phyloP scores from a whole-genome alignment of 2,113 vertebrate species.

The Psophia crepitans region DNA sequence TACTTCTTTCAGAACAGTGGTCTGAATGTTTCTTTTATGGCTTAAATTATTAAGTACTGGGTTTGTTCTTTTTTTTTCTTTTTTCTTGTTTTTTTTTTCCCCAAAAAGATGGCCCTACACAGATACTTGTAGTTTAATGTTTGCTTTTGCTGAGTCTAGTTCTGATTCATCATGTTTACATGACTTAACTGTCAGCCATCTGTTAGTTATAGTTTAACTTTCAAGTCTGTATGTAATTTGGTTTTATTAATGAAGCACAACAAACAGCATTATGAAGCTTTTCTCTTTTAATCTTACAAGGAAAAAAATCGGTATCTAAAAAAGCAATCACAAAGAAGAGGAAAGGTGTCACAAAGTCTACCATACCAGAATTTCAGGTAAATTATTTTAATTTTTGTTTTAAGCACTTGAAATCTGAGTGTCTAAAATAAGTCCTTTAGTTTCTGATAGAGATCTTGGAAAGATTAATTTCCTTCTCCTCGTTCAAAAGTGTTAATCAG shows the following conservation, averaged over 20 bases:
- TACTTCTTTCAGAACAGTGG: not conserved
- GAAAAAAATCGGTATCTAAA: conserved; percentile 83
- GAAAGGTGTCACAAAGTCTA: conserved; percentile 74
- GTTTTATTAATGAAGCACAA: conserved; percentile 64
- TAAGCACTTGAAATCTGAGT: conserved; percentile 19
- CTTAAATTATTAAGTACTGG: not conserved
- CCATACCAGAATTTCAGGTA: conserved; percentile 91
- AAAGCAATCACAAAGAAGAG: conserved; percentile 81
- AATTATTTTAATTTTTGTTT: conserved; percentile 60
- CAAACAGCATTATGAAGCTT: conserved; percentile 71
- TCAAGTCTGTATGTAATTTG: conserved; percentile 60
- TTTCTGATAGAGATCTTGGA: not conserved
- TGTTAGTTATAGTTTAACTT: conserved; percentile 69
- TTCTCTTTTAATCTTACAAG: conserved; percentile 82
- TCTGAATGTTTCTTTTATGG: not conserved
- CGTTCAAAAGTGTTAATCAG: not conserved
- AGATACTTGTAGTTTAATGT: conserved; percentile 36
- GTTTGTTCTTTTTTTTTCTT: not conserved
- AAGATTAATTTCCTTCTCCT: not conserved
- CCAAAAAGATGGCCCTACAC: not conserved
- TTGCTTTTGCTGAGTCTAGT: conserved; percentile 42
- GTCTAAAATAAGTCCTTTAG: conserved; percentile 15
- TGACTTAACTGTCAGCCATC: conserved; percentile 35
- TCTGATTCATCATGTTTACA: conserved; percentile 49
- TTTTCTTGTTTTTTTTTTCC: too few species aligned